Conservation (phyloP, 2,113 vertebrate genomes). For the Pao palembangensis region DNA sequence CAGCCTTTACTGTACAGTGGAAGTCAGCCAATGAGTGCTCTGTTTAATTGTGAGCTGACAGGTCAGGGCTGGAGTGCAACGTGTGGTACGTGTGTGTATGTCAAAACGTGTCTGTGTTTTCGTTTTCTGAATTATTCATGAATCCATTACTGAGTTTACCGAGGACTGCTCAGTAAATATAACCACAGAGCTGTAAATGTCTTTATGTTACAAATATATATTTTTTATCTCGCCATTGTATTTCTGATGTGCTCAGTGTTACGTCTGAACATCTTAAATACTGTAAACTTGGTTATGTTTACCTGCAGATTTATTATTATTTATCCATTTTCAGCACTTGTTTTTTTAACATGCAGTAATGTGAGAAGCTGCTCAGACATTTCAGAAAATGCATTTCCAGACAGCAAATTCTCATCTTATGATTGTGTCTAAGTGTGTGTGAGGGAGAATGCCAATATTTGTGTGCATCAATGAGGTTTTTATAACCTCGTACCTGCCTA, state of each 20-base stretch:
- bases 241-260: conserved; percentile 12
- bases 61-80: conserved; percentile 19
- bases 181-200: conserved; percentile 33
- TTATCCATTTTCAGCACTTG: conserved; percentile 4
- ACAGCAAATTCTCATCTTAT: conserved; percentile 30
- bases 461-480: conserved; percentile 30
- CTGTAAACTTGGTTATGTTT: conserved; percentile 16
- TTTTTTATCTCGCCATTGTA: conserved; percentile 15
- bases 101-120: background rate
- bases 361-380: conserved; percentile 34
- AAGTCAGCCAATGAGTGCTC: conserved; percentile 42
- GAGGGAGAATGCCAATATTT: conserved; percentile 7
- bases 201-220: conserved; percentile 12
- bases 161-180: conserved; percentile 46
- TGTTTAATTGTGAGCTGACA: conserved; percentile 37
- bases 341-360: conserved; percentile 61
- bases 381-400: conserved; percentile 23
- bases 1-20: conserved; percentile 10
- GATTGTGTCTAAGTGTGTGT: conserved; percentile 18
- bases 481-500: conserved; percentile 54
- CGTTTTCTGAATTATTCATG: conserved; percentile 56
- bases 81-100: conserved; percentile 8
- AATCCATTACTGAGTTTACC: conserved; percentile 37
- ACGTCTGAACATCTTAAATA: conserved; percentile 6
- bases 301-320: conserved; percentile 15